These are phyloP conservation scores for Papilio polytes DNA, from an alignment of 1,140 invertebrate genomes.

Conservation along the genomic window DNA sequence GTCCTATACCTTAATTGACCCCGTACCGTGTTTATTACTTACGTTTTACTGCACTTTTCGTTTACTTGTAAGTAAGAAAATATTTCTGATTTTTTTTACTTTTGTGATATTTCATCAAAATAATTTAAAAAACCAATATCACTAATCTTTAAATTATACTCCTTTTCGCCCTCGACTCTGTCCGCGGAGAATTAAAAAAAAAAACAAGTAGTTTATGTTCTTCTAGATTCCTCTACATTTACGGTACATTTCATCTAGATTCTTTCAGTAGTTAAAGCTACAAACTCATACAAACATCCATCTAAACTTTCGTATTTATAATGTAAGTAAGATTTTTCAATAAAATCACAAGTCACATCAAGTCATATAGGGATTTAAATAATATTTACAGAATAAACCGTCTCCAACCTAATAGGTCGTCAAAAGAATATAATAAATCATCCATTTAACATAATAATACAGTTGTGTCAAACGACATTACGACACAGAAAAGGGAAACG, in stretches of 20 bases:
- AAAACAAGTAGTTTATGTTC: too few relatives aligned
- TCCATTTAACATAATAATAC: constrained; percentile 34
- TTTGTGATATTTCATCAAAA: neutral
- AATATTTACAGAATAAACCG: constrained; percentile 6
- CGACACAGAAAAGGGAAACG: constrained; percentile 26
- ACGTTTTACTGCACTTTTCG: constrained; percentile 16
- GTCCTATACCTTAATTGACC: constrained; percentile 51
- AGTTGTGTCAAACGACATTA: constrained; percentile 12
- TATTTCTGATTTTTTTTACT: neutral
- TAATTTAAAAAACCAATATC: neutral
- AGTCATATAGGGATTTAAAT: neutral
- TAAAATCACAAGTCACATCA: constrained; percentile 2
- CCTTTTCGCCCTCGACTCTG: too few relatives aligned
- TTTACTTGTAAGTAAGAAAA: neutral
- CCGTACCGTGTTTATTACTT: constrained; percentile 27
- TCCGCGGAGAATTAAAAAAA: too few relatives aligned
- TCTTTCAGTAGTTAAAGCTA: too few relatives aligned
- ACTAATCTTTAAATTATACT: too few relatives aligned
- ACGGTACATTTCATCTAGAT: too few relatives aligned
- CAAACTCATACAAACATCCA: too few relatives aligned
- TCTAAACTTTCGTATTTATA: too few relatives aligned
- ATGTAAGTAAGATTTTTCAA: neutral
- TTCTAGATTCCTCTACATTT: too few relatives aligned
- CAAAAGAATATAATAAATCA: neutral
- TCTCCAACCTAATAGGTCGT: constrained; percentile 9